phyloP scores from a whole-genome alignment of 2,888 invertebrate species.

The Leucoptera coffeella region DNA sequence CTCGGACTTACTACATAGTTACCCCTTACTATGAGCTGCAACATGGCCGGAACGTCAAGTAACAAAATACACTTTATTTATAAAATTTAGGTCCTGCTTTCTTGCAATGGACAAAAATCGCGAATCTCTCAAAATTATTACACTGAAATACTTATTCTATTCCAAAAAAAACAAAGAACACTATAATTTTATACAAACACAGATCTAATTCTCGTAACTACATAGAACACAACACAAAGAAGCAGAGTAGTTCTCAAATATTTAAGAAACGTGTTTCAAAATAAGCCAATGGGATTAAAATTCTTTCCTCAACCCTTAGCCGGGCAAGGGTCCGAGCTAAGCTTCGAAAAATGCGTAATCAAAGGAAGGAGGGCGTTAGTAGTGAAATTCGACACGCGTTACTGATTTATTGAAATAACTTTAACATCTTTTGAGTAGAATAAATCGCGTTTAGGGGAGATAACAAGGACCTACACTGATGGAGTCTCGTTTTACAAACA shows the following conservation, averaged over 20 bases:
- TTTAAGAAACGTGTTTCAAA: conserved; percentile 17
- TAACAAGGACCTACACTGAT: conserved; percentile 18
- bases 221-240: background rate
- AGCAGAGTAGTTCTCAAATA: background rate
- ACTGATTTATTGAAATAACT: conserved; percentile 48
- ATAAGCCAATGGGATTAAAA: conserved; percentile 29
- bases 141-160: too few relatives aligned
- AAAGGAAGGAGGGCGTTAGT: conserved; percentile 15
- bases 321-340: background rate
- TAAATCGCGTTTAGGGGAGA: conserved; percentile 40
- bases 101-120: too few relatives aligned
- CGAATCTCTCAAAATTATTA: too few relatives aligned
- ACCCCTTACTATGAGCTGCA: too few relatives aligned
- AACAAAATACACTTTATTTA: too few relatives aligned
- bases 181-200: background rate
- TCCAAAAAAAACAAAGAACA: too few relatives aligned
- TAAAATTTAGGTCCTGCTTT: too few relatives aligned
- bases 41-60: too few relatives aligned
- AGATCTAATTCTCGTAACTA: background rate
- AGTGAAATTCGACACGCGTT: conserved; percentile 43
- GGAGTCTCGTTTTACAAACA: conserved; percentile 41
- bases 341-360: background rate
- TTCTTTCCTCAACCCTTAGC: conserved; percentile 22
- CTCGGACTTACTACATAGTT: too few relatives aligned
- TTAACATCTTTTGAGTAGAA: conserved; percentile 31